Percentiles rank a stretch among this genome's conserved stretches.
phyloP scores from a whole-genome alignment of 2,797 vertebrate species.

The Heterohyrax brucei region DNA sequence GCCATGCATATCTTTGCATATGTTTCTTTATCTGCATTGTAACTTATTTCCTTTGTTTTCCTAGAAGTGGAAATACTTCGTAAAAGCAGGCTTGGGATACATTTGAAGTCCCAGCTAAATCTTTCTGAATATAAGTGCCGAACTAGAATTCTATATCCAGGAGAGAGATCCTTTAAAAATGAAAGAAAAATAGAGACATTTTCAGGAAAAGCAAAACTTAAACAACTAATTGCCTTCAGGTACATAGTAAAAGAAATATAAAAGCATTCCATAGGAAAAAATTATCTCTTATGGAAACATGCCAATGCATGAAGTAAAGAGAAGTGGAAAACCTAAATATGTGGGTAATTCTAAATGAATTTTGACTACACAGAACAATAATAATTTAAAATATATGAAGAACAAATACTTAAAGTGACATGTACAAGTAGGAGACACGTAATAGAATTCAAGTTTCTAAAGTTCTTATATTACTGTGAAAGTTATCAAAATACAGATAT shows the following conservation, averaged over 20 bases:
- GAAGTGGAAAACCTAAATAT: slow-evolving; percentile 20
- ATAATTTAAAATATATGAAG: not conserved
- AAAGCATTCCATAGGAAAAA: not conserved
- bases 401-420: not conserved
- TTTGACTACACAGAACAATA: not conserved
- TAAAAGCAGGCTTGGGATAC: not conserved
- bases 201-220: slow-evolving; percentile 34
- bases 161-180: slow-evolving; percentile 42
- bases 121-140: not conserved
- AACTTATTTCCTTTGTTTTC: not conserved
- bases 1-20: not conserved
- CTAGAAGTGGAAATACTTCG: slow-evolving; percentile 1
- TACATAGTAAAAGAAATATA: not conserved
- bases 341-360: not conserved
- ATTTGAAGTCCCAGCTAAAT: not conserved
- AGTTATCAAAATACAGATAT: not conserved
- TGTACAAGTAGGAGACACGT: not conserved
- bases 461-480: not conserved
- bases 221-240: not conserved
- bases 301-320: slow-evolving; percentile 4
- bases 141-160: not conserved
- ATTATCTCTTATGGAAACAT: not conserved
- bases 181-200: not conserved
- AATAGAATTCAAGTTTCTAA: not conserved
- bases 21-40: slow-evolving; percentile 11